Percentiles rank a stretch among this genome's conserved stretches.
Conservation (phyloP, 2,797 vertebrate species). For the Rhynchonycteris naso region DNA sequence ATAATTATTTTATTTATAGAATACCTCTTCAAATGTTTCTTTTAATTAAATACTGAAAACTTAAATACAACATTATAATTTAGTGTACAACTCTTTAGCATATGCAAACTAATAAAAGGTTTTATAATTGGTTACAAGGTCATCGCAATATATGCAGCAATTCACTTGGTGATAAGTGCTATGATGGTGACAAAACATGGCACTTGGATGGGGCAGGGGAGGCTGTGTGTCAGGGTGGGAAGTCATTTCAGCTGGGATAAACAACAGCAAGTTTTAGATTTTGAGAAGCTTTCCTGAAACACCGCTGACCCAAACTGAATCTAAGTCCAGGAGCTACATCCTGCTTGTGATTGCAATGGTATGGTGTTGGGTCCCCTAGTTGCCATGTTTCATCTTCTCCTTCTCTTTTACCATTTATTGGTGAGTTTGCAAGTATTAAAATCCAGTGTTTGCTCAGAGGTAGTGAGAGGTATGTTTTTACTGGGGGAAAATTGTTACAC, state of each 20-base stretch:
- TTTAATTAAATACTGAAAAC: background rate
- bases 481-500: background rate
- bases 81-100: background rate
- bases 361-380: background rate
- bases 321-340: background rate
- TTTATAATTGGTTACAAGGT: background rate
- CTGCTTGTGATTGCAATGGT: background rate
- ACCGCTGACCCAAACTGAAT: background rate
- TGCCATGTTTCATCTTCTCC: background rate
- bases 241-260: background rate
- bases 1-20: background rate
- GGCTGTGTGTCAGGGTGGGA: fast-evolving
- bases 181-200: background rate
- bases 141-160: background rate
- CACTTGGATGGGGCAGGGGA: background rate
- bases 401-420: background rate
- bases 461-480: background rate
- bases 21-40: background rate
- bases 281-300: background rate
- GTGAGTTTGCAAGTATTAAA: background rate
- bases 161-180: background rate
- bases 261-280: background rate
- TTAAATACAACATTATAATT: background rate
- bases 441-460: background rate
- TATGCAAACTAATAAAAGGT: background rate